Evolutionary conservation across 1,140 invertebrate species (phyloP).

Genomic region (Dendrolimus kikuchii): DNA sequence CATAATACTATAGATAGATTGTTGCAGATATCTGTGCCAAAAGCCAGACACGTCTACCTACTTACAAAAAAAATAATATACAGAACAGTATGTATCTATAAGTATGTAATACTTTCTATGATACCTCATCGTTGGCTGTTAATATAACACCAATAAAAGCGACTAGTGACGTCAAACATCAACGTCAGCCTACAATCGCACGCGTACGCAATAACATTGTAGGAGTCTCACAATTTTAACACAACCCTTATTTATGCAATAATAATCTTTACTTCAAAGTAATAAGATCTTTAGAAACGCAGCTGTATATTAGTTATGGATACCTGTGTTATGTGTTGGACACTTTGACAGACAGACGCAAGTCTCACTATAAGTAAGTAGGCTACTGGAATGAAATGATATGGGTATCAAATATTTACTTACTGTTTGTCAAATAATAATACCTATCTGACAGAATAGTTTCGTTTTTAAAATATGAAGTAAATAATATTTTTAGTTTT

Average conservation of each 20-base stretch:
- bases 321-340: slow-evolving; percentile 54
- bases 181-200: slow-evolving; percentile 24
- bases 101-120: too few species aligned
- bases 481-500: background rate
- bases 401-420: slow-evolving; percentile 26
- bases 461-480: background rate
- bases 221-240: slow-evolving; percentile 8
- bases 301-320: slow-evolving; percentile 16
- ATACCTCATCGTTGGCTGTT: slow-evolving; percentile 3
- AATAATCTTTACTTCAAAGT: slow-evolving; percentile 13
- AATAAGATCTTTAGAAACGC: slow-evolving; percentile 8
- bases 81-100: too few species aligned
- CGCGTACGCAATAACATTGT: slow-evolving; percentile 41
- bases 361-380: slow-evolving; percentile 24
- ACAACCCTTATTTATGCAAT: slow-evolving; percentile 6
- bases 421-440: slow-evolving; percentile 13
- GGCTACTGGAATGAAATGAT: slow-evolving; percentile 27
- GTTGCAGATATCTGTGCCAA: too few species aligned
- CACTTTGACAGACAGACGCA: slow-evolving; percentile 46
- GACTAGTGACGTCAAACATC: slow-evolving; percentile 26
- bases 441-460: background rate
- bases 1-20: too few species aligned
- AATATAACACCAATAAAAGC: slow-evolving; percentile 35
- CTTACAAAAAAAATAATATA: too few species aligned
- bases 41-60: too few species aligned